Evolutionary conservation across 2,113 vertebrate species (phyloP), one percentile per base, ranked within the genome.

Genomic region (Myocastor coypus): DNA sequence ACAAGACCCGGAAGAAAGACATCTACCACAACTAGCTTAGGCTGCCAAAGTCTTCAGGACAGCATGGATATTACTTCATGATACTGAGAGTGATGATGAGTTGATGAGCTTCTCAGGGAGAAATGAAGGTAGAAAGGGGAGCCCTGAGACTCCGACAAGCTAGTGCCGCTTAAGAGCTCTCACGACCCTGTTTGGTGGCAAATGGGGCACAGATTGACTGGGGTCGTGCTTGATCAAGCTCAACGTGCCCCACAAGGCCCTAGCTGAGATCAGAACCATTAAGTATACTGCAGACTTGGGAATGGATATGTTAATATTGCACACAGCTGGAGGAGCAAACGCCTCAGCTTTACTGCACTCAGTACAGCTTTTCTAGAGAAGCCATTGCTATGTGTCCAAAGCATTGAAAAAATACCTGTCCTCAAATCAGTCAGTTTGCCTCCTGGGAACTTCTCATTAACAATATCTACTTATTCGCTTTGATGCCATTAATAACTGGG

Each of bases 381-480:
- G 30, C 8, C 57, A 66, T 52, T 83, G 59, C 63, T 50, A 83
- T 28, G 24, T 68, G 50, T 30, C 42, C 26, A 78, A 63, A 91
- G 30, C 5, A 22, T 71, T 82, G 69, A 86, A 78, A 80, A 14
- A 26, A 8, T 24, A 8, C 4, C 40, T 13, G 59, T 16, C 14
- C 28, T 82, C 34, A 69, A 89, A 24, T 17, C 64, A 71, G 78
- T 34, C 4, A 59, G 84, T 84, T 92, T 66, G 16, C n/a, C n/a
- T 95, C 30, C 42, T 80, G 87, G 68, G 42, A 94, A 69, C 88
- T 64, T 12, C 37, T 57, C 24, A 84, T 71, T 52, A 86, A 37
- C 28, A 84, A 81, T 61, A 89, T 89, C 94, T 83, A 34, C 2
- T 66, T 75, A 14, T 73, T 96, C 94, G n/a, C 78, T 89, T 78